Base-by-base conservation (phyloP, 2,113 vertebrate genomes). In the Coptodon rendalli region DNA sequence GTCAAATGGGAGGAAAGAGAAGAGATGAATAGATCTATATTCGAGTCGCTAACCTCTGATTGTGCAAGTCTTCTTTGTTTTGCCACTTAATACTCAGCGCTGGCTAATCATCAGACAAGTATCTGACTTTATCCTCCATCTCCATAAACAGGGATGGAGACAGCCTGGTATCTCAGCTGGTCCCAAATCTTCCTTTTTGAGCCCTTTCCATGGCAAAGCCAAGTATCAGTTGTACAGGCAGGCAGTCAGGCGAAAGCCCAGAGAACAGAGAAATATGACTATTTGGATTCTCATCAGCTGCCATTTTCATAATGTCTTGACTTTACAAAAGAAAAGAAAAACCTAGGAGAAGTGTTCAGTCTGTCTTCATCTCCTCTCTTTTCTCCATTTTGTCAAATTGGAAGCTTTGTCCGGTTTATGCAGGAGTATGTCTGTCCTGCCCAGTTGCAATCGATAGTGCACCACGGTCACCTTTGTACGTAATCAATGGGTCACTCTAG, bases 1-100 rank as follows among this genome's bases (percentile, higher is more conserved):
- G 91, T 93, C 90, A 93, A 92, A 95, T 81, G 89, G 89, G 88
- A 94, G 91, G 81, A 90, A 91, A 90, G 92, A 93, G 88, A 95
- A 89, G 66, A 91, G 93, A 91, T 93, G 88, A 93, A 92, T 93
- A 91, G 94, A 95, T 95, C 95, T 89, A 93, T 94, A 95, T 95
- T 92, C 86, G 83, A 84, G 87, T 91, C 92, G 92, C 95, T 91
- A 93, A 92, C 87, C 92, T 90, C 93, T 89, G 87, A 94, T 93
- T 93, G 90, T 89, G 92, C 87, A 73, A 90, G 87, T 91, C 89
- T 83, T 85, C 86, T 87, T 87, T 93, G 90, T 95, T 95, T 93
- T 90, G 91, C 90, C 92, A 93, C 88, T 92, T 96, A 94, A 92
- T 93, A 84, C 89, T 86, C 66, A 8, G 82, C 82, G 85, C 89